Percentiles rank a stretch among this genome's conserved stretches.
phyloP scores from a whole-genome alignment of 2,888 invertebrate species.

The Choristoneura rosaceana region DNA sequence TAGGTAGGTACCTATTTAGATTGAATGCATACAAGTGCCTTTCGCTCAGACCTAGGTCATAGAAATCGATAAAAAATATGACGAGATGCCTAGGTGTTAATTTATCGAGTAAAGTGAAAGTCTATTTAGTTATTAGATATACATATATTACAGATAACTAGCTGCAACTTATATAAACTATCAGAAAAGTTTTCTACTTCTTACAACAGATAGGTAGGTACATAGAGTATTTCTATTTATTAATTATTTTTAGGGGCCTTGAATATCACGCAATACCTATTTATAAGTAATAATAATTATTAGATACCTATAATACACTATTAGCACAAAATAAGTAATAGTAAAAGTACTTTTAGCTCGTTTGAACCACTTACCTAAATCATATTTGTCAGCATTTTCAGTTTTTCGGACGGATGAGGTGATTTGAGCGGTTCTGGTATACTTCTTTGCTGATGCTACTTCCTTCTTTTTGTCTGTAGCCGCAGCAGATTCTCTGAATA shows the following conservation, averaged over 20 bases:
- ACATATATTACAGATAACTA: background rate
- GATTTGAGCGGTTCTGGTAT: slow-evolving; percentile 62
- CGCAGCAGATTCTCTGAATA: slow-evolving; percentile 62
- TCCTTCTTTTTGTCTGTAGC: slow-evolving; percentile 61
- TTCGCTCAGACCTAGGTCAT: slow-evolving; percentile 2
- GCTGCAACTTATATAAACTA: background rate
- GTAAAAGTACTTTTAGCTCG: background rate
- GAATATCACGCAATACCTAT: background rate
- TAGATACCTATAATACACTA: too few relatives aligned
- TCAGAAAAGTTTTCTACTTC: too few relatives aligned
- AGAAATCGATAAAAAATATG: slow-evolving; percentile 4
- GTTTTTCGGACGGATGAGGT: slow-evolving; percentile 75
- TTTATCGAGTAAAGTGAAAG: slow-evolving; percentile 23
- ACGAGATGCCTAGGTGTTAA: background rate
- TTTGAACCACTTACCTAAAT: slow-evolving; percentile 69
- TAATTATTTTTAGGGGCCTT: background rate
- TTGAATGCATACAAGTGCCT: background rate
- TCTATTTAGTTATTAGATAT: slow-evolving; percentile 10
- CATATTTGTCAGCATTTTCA: slow-evolving; percentile 67
- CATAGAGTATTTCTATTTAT: background rate
- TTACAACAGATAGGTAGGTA: background rate
- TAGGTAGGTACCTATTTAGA: background rate
- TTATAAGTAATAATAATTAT: too few relatives aligned
- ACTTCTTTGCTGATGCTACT: slow-evolving; percentile 53
- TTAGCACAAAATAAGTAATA: too few relatives aligned